Evolutionary conservation across 2,888 invertebrate genomes (phyloP), one percentile per base, ranked within the genome.

Genomic region (Ennomos fuscantarius): DNA sequence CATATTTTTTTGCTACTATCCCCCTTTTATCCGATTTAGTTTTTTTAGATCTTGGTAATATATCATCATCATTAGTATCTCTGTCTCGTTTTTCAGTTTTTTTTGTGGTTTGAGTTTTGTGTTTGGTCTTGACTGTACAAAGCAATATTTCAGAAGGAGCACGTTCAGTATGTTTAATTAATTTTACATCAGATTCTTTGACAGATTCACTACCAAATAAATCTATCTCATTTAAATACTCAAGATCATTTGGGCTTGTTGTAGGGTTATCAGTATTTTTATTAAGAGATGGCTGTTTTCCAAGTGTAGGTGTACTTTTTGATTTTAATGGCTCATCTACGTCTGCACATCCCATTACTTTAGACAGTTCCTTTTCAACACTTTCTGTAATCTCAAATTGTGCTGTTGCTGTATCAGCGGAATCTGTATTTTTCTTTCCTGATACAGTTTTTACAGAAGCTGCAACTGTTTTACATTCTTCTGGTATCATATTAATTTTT

Each of bases 381-480:
- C 87, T 90, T 61, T 84, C 86, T 58, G 89, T 87, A 9, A 88
- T 90, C 73, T 87, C 86, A 73, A 80, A 82, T 13, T 82, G 80
- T 47, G 69, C 84, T 40, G 82, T 81, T 50, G 72, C 79, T 57
- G 90, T 91, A 24, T 87, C 89, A 55, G 88, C 89, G 55, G 90
- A 89, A 12, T 84, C 86, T 46, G 90, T 91, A 63, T 87, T 82
- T 71, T 86, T 89, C 37, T 66, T 66, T 8, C 12, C 58, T 56
- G 62, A 62, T 57, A 49, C 48, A 15, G 53, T 42, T 59, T 64
- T 62, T 1, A 41, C 13, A 47, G 60, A 55, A 35, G 39, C 10
- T 6, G 15, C 0, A 36, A 3, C 33, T 42, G 45, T 50, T 31
- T 46, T 45, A 5, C 41, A 9, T 43, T 49, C 44, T 40, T 60